phyloP scores from a whole-genome alignment of 2,888 invertebrate genomes.

The Drosophila kokeensis region DNA sequence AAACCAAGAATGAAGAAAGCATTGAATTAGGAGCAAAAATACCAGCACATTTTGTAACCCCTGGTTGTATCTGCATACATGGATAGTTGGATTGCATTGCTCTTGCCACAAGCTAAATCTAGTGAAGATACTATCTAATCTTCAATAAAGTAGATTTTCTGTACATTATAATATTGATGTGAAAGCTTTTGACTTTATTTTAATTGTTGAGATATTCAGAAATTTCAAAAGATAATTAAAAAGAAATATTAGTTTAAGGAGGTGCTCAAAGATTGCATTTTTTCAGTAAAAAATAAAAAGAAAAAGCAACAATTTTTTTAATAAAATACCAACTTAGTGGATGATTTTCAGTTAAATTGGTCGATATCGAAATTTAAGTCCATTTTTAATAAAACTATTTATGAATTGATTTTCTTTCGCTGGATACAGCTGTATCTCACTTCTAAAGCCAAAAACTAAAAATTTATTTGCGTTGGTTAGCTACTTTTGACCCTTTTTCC shows the following conservation, averaged over 20 bases:
- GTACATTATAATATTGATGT: too few species aligned
- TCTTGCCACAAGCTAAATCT: background rate
- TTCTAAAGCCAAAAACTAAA: too few species aligned
- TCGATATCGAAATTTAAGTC: background rate
- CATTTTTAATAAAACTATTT: background rate
- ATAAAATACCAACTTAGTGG: background rate
- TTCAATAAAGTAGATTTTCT: too few species aligned
- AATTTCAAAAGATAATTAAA: background rate
- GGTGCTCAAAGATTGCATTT: background rate
- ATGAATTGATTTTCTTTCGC: background rate
- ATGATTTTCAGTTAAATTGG: background rate
- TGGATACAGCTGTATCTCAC: background rate
- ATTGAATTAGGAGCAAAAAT: too few species aligned
- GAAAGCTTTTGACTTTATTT: too few species aligned
- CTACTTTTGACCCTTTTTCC: background rate
- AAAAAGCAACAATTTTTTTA: background rate
- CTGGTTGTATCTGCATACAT: too few species aligned
- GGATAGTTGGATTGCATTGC: background rate
- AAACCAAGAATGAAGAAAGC: too few species aligned
- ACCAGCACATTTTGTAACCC: too few species aligned
- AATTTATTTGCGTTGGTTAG: background rate
- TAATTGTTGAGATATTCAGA: background rate
- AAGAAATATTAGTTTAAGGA: background rate
- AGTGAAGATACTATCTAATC: too few species aligned
- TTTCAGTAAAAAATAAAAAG: background rate